Evolutionary conservation across 2,113 vertebrate species (phyloP).

Genomic region (Oncorhynchus clarkii): DNA sequence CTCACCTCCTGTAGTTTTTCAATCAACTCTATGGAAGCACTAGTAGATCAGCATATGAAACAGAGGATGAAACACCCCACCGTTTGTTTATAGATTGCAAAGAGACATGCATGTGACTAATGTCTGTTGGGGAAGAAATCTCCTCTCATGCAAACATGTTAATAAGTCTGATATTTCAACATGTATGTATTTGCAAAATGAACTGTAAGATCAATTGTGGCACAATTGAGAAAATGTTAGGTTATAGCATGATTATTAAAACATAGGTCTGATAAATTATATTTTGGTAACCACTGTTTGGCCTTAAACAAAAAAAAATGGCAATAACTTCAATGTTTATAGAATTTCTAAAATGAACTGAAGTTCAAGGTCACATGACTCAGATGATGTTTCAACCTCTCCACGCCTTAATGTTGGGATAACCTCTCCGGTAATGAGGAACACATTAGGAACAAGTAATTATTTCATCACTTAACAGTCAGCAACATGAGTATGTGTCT

Average conservation of each 20-base stretch:
- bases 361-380: neutral
- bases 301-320: neutral
- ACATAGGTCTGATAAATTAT: neutral
- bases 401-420: constrained; percentile 3
- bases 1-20: constrained; percentile 3
- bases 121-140: constrained; percentile 1
- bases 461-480: constrained; percentile 1
- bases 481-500: constrained; percentile 39
- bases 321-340: too few species aligned
- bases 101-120: constrained; percentile 5
- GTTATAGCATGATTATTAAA: neutral
- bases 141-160: neutral
- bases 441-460: neutral
- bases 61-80: constrained; percentile 6
- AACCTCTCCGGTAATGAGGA: constrained; percentile 8
- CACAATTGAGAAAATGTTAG: neutral
- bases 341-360: neutral
- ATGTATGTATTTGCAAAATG: too few species aligned
- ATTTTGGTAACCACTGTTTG: neutral
- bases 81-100: constrained; percentile 25
- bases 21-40: constrained; percentile 16
- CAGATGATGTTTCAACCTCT: constrained; percentile 26
- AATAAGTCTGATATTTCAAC: too few species aligned
- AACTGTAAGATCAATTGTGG: neutral
- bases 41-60: constrained; percentile 17